These are phyloP conservation scores for Rhizoglyphus robini DNA, from an alignment of 1,140 invertebrate species.

Conservation along the genomic window DNA sequence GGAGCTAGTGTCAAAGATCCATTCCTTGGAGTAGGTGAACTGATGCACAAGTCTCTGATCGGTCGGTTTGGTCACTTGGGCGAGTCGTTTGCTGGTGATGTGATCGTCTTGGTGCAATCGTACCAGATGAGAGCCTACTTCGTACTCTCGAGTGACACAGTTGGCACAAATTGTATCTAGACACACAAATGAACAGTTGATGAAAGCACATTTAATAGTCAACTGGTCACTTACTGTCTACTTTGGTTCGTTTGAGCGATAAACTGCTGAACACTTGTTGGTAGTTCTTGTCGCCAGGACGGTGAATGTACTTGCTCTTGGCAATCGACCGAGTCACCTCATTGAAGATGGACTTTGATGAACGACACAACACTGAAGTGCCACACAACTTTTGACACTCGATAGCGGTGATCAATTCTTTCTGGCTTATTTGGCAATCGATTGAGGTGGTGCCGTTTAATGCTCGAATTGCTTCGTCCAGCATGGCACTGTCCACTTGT, in stretches of 20 bases:
- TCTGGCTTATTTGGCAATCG: slow-evolving; percentile 4
- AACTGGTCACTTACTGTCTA: too few species aligned
- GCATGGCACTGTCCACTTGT: background rate
- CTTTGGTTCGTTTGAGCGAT: background rate
- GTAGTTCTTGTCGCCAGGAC: background rate
- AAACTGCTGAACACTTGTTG: background rate
- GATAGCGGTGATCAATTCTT: slow-evolving; percentile 39
- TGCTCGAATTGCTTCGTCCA: background rate
- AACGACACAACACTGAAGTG: slow-evolving; percentile 40
- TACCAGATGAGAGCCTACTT: slow-evolving; percentile 11
- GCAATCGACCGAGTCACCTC: too few species aligned
- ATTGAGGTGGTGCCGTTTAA: background rate
- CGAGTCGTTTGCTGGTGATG: background rate
- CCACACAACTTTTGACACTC: slow-evolving; percentile 43
- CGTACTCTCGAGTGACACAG: slow-evolving; percentile 6
- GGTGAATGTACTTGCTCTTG: background rate
- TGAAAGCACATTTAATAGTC: background rate
- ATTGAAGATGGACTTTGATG: slow-evolving; percentile 21
- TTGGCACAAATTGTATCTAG: slow-evolving; percentile 13
- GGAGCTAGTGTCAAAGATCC: slow-evolving; percentile 15
- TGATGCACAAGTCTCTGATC: background rate
- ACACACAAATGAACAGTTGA: background rate
- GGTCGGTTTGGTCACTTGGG: background rate
- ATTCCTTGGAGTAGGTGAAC: background rate
- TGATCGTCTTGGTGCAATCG: slow-evolving; percentile 3